Evolutionary conservation across 2,113 vertebrate genomes (phyloP), one percentile per base, ranked within the genome.

Genomic region (Scomber colias): DNA sequence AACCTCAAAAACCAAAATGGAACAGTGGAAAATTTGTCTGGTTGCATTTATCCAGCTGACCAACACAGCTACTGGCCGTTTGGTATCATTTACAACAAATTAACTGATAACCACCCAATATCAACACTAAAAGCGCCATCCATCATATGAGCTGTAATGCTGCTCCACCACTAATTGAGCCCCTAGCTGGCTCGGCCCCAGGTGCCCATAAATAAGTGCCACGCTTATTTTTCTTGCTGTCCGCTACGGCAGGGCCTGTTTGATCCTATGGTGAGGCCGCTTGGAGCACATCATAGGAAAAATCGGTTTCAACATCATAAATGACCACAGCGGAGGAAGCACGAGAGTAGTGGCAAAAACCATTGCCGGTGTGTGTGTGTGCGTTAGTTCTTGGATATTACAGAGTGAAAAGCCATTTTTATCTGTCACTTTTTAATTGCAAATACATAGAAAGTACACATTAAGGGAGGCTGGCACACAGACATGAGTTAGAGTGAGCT

Each of bases 81-180:
- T 62, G 50, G 88, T 91, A 88, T 93, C 67, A 87, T 80, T 93
- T 92, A 90, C 91, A 88, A 79, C 71, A 44, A 89, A 89, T 82
- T 77, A 91, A 89, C 82, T 88, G 90, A 93, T 93, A 92, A 89
- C 89, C 86, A 87, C 88, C 91, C 92, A 93, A 93, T 70, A 92
- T 79, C 80, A 92, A 93, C 89, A 92, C 76, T 77, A 89, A 82
- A 88, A 83, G 68, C 66, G 82, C 84, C 80, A 93, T 93, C 85
- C 90, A 93, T 94, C 91, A 90, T 75, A 50, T 24, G 51, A 82
- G 75, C 79, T 86, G 82, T 75, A 82, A 86, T 57, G 71, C 49
- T 68, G 55, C 81, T 56, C 76, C 83, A 92, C 93, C 92, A 90
- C 88, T 90, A 92, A 93, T 93, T 87, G 89, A 89, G 87, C 75